A percentile compares a stretch with the other conserved stretches of the same genome.
These are phyloP conservation scores for Siniperca knerii DNA, from an alignment of 2,113 vertebrate species.

Conservation along the genomic window DNA sequence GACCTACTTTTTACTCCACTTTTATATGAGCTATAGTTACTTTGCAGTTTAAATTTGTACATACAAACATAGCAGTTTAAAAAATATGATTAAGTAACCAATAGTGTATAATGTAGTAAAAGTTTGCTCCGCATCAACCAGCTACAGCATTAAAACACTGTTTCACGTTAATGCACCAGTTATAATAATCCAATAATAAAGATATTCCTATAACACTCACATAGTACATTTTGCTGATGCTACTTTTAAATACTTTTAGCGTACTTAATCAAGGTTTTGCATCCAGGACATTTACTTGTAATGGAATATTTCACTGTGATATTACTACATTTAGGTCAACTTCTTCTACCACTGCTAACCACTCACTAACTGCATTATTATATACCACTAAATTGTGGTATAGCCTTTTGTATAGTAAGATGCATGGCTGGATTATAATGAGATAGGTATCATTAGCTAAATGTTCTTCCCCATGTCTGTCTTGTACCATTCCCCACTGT, in stretches of 20 bases:
- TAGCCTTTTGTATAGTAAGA: not conserved
- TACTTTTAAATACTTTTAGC: not conserved
- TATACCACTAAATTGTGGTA: not conserved
- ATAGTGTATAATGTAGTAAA: not conserved
- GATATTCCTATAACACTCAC: not conserved
- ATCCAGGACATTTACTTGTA: not conserved
- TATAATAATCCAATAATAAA: not conserved
- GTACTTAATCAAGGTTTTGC: not conserved
- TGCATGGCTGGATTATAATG: not conserved
- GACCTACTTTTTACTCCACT: too few relatives aligned
- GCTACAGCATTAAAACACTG: not conserved
- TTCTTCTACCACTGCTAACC: too few relatives aligned
- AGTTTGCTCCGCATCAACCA: not conserved
- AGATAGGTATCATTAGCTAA: conserved; percentile 2
- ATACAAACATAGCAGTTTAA: too few relatives aligned
- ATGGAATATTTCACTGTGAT: not conserved
- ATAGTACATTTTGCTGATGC: not conserved
- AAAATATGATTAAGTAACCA: not conserved
- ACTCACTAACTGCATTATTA: too few relatives aligned
- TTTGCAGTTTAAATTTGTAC: not conserved
- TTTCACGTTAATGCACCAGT: not conserved
- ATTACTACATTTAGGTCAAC: not conserved
- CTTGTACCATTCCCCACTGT: conserved; percentile 54
- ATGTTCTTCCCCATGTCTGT: not conserved
- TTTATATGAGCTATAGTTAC: not conserved